Base-by-base conservation (phyloP, 2,888 invertebrate genomes). In the Peribatodes rhomboidaria region DNA sequence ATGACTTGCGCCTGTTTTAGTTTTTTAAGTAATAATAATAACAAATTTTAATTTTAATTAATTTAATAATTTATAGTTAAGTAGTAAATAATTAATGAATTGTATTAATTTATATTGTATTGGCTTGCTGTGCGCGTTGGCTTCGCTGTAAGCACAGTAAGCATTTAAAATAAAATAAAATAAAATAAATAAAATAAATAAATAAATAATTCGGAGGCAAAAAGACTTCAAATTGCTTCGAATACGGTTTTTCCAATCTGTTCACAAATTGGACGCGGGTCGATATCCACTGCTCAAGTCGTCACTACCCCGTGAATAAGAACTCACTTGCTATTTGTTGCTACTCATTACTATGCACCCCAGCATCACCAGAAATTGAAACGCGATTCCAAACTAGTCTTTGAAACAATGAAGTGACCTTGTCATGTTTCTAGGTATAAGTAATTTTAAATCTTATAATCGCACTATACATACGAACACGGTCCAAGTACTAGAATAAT, bases 201-300 rank as follows among this genome's bases (percentile, higher is more conserved):
- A n/a, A n/a, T n/a, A n/a, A n/a, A 69, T 68, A 65, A 55, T 20
- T 52, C 20, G 14, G 47, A 41, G 8, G 42, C 66, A 72, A 75
- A 77, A 76, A 77, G 46, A 22, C 20, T 4, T 49, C 66, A 68
- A 72, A 69, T 44, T 44, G 42, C 54, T 41, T 50, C 54, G 55
- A 66, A 61, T 63, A 59, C 61, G 71, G 69, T 52, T 54, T 72
- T 71, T 65, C 71, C 78, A 74, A 72, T 70, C 54, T 57, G 67
- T 60, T 52, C 44, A 41, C 18, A 65, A 62, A 70, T 72, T 69
- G 37, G 74, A 18, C 56, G 41, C 49, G 50, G 68, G 62, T 75
- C 55, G 49, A 47, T 61, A 47, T 61, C 61, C 69, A 47, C 10
- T n/a, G n/a, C n/a, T n/a, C n/a, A n/a, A n/a, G n/a, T 46, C 14